Evolutionary conservation across 2,113 vertebrate genomes (phyloP).

Genomic region (Bubalus kerabau): DNA sequence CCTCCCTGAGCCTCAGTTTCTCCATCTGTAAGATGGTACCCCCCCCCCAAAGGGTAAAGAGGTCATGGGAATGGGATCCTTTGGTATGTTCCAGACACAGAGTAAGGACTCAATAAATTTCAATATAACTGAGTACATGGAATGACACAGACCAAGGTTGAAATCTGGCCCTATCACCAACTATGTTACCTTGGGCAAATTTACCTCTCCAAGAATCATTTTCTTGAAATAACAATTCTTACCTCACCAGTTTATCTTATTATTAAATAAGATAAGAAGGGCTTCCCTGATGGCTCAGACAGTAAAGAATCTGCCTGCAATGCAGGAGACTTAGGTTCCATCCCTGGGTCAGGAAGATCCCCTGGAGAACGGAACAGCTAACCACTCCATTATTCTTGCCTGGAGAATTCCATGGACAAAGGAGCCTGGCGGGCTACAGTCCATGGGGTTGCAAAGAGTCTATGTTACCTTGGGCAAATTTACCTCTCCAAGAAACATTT

Average conservation of each 20-base stretch:
- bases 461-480: neutral
- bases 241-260: neutral
- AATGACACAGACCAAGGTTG: neutral
- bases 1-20: neutral
- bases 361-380: neutral
- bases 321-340: neutral
- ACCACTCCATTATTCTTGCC: neutral
- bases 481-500: neutral
- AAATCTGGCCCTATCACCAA: neutral
- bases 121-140: accelerated
- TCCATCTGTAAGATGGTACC: neutral
- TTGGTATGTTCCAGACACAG: neutral
- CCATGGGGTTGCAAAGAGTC: neutral
- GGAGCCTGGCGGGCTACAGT: accelerated
- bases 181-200: neutral
- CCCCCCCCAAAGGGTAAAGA: neutral
- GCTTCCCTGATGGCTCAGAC: neutral
- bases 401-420: neutral
- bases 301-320: neutral
- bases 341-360: neutral
- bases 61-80: neutral
- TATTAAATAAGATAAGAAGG: neutral
- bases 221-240: neutral
- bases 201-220: neutral
- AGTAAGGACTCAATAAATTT: neutral